A percentile compares a stretch with the other conserved stretches of the same genome.
Conservation (phyloP, 2,113 vertebrate species). For the Pseudonaja textilis region DNA sequence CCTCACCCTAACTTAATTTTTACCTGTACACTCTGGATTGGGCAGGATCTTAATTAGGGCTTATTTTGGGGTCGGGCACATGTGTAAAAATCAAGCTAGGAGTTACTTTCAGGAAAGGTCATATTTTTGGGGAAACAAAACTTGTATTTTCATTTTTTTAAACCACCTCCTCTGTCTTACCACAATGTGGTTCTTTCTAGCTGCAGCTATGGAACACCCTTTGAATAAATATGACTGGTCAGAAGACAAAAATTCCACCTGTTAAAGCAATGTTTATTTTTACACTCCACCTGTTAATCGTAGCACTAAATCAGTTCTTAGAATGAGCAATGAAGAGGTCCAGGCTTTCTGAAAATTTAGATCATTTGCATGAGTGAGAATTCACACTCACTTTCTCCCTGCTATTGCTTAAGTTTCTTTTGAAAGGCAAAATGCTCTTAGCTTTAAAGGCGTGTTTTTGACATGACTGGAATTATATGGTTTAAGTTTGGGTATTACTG, state of each 20-base stretch:
- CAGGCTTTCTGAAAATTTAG: not conserved
- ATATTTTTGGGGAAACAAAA: too few species aligned
- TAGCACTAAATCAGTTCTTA: not conserved
- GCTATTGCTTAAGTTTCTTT: not conserved
- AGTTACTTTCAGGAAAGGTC: too few species aligned
- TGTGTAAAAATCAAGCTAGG: too few species aligned
- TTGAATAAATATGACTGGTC: not conserved
- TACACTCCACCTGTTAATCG: not conserved
- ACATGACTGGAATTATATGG: not conserved
- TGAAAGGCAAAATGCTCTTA: not conserved
- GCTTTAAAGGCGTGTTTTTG: not conserved
- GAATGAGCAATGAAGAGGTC: not conserved
- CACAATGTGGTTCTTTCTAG: not conserved
- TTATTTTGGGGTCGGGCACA: too few species aligned
- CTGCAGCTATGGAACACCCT: not conserved
- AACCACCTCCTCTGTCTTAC: not conserved
- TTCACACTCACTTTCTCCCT: not conserved
- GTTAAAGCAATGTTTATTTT: not conserved
- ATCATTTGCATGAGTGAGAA: not conserved
- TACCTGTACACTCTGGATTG: too few species aligned
- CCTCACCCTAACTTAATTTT: too few species aligned
- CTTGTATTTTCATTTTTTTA: not conserved
- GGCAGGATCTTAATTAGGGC: too few species aligned
- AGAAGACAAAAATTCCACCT: not conserved
- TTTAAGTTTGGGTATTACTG: not conserved